phyloP scores from a whole-genome alignment of 2,888 invertebrate genomes.

The Laothoe populi region DNA sequence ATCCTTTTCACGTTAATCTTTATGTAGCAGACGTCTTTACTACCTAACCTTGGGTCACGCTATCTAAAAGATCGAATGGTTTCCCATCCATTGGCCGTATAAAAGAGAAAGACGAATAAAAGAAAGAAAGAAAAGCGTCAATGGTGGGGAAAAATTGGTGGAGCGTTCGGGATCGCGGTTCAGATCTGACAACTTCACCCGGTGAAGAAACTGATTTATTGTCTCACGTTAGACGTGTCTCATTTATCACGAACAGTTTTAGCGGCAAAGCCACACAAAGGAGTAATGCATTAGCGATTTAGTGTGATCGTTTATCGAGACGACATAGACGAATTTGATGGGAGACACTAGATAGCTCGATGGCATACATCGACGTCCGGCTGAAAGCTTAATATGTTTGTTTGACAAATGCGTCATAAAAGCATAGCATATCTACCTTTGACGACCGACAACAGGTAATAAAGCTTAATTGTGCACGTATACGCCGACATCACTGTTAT shows the following conservation, averaged over 20 bases:
- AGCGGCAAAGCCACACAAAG: slow-evolving; percentile 63
- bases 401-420: slow-evolving; percentile 26
- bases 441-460: slow-evolving; percentile 21
- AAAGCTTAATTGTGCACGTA: not conserved
- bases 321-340: slow-evolving; percentile 65
- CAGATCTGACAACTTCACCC: slow-evolving; percentile 52
- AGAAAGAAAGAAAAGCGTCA: slow-evolving; percentile 44
- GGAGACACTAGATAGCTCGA: slow-evolving; percentile 52
- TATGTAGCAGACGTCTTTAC: slow-evolving; percentile 50
- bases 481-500: too few species aligned
- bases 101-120: slow-evolving; percentile 36
- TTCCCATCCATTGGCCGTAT: slow-evolving; percentile 41
- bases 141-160: slow-evolving; percentile 47
- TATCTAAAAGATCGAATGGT: slow-evolving; percentile 40
- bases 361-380: slow-evolving; percentile 33
- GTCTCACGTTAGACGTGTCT: slow-evolving; percentile 63
- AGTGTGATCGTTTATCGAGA: slow-evolving; percentile 61
- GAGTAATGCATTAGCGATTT: slow-evolving; percentile 64
- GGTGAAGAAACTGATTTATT: slow-evolving; percentile 67
- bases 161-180: slow-evolving; percentile 44
- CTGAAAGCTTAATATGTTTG: slow-evolving; percentile 35
- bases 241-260: slow-evolving; percentile 70
- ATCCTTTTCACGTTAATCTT: slow-evolving; percentile 56
- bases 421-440: slow-evolving; percentile 31
- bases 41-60: slow-evolving; percentile 44